phyloP scores from a whole-genome alignment of 1,140 invertebrate species.

The Pogonognathellus flavescens region DNA sequence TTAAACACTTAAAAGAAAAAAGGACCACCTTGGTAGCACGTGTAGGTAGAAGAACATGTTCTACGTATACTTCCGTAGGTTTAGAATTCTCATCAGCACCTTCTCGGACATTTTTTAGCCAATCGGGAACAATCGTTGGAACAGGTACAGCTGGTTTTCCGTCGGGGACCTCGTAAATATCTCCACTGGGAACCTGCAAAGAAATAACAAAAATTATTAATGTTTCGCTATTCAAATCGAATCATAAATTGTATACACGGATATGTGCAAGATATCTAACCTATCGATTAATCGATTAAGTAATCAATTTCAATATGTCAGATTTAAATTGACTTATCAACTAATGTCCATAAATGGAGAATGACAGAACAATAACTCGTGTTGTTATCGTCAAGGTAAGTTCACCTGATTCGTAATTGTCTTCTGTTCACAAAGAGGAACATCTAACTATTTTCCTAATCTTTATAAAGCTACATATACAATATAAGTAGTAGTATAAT shows the following conservation, averaged over 20 bases:
- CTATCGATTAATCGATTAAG: neutral
- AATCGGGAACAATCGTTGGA: conserved; percentile 62
- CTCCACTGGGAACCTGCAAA: conserved; percentile 57
- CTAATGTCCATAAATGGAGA: neutral
- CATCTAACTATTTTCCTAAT: conserved; percentile 17
- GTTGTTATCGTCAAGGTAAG: conserved; percentile 30
- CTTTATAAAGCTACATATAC: neutral
- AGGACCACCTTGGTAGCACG: conserved; percentile 65
- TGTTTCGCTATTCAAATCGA: neutral
- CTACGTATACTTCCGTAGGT: conserved; percentile 65
- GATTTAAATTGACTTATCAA: conserved; percentile 7
- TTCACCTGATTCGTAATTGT: neutral
- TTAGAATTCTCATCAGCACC: conserved; percentile 64
- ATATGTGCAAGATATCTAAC: neutral
- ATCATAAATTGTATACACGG: neutral
- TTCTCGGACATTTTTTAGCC: conserved; percentile 63
- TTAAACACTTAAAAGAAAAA: neutral
- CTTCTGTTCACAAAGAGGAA: conserved; percentile 17
- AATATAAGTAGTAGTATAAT: too few relatives aligned
- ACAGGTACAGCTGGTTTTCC: conserved; percentile 64
- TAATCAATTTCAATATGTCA: neutral
- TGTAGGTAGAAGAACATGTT: conserved; percentile 66
- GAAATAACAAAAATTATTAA: conserved; percentile 34
- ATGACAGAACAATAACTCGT: conserved; percentile 4
- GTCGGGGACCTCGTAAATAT: conserved; percentile 67